Evolutionary conservation across 2,888 invertebrate genomes (phyloP), one percentile per base, ranked within the genome.

Genomic region (Mythimna lalbum): DNA sequence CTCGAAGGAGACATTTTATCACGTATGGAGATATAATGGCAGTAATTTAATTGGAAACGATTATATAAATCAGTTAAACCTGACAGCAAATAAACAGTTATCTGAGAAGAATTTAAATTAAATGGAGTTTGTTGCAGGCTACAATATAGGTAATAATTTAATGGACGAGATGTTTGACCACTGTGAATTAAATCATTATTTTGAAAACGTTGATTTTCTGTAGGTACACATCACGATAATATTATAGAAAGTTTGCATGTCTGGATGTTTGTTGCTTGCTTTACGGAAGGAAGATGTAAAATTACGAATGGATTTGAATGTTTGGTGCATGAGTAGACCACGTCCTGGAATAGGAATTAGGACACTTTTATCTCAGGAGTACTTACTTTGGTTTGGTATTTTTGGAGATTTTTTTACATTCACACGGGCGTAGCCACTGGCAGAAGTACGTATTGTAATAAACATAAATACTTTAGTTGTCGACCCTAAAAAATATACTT

Each of bases 21-120:
- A 63, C 56, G 36, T 66, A 56, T 78, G 63, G 23, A 66, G 39
- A 55, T 74, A 50, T 21, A 55, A 53, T 64, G 67, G 57, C 64
- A 59, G 47, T 70, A 59, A 70, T 53, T 70, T 64, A 31, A 52
- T 47, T 74, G 36, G 21, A 61, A 57, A 36, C 17, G 63, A 60
- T 63, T 50, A 47, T 31, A 33, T 55, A 63, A 67, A 50, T 63
- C 27, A 75, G 74, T 78, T 67, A 12, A 53, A 61, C 23, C 21
- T 60, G 73, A 36, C 62, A 56, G 52, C 10, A 17, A 57, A 76
- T 9, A 31, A 52, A 66, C 63, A 60, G 60, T 63, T 63, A 72
- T 21, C n/a, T 6, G n/a, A 67, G 56, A 76, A 52, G 2, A 63
- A 50, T 50, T 17, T 57, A 39, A 52, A 55, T 74, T 36, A 19